Evolutionary conservation across 2,888 invertebrate genomes (phyloP), one percentile per base, ranked within the genome.

Genomic region (Perizoma affinitatum): DNA sequence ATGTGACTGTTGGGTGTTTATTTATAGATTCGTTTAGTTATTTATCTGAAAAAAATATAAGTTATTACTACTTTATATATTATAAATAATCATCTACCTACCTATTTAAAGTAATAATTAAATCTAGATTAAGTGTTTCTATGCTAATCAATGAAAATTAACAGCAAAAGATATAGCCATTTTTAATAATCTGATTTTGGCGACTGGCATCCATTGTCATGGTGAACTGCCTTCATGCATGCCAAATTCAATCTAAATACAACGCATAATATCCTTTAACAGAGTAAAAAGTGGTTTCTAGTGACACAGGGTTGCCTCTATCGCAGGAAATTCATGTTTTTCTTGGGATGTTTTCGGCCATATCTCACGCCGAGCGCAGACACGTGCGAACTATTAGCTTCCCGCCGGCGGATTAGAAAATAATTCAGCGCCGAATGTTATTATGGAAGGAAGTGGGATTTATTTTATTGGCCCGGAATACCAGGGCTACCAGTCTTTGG

Each of bases 301-400:
- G 57, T 61, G 61, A 11, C 4, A 6, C 45, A 57, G 49, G 45
- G 53, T 46, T 58, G 43, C 50, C 50, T 51, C 34, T 43, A 53
- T 77, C 75, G 80, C 77, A 80, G 89, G 87, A 86, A 89, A 89
- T 84, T 86, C 87, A 85, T 91, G 91, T 92, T 91, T 91, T 92
- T 86, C 89, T 89, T 87, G 83, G 88, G 87, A 84, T 87, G 89
- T 87, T 87, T 87, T 84, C 87, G 75, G 74, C 76, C 78, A 80
- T 90, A 90, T 87, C 80, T 91, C 88, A 89, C 86, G 70, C 76
- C 81, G 80, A 83, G 84, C 78, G 80, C 84, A 83, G 81, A 84
- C 91, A 91, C 91, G 91, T 92, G 90, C 89, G 81, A 89, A 90
- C 91, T 92, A 91, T 91, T 91, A 91, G 90, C 90, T 85, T 84